Evolutionary conservation across 2,888 invertebrate genomes (phyloP).

Genomic region (Byasa hedistus): DNA sequence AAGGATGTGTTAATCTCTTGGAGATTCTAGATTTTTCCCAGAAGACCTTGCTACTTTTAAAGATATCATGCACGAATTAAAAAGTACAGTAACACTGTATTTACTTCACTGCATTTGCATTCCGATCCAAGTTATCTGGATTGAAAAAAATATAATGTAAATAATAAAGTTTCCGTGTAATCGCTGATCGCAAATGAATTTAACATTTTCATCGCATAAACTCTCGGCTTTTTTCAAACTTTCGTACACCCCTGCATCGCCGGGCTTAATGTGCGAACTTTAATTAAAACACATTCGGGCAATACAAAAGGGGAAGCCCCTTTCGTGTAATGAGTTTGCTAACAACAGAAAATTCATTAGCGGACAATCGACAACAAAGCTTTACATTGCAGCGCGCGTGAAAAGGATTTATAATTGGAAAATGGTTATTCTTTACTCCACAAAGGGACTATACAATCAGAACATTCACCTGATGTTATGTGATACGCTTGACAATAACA

Average conservation of each 20-base stretch:
- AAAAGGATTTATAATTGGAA: neutral
- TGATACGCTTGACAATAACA: no score
- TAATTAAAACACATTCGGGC: slow-evolving; percentile 6
- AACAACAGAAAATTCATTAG: neutral
- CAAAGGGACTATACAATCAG: no score
- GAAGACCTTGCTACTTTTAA: no score
- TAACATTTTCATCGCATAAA: neutral
- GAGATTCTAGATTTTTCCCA: no score
- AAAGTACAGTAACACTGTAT: no score
- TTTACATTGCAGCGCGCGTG: neutral
- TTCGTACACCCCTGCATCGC: neutral
- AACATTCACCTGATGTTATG: no score
- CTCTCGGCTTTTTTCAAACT: neutral
- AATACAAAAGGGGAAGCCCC: neutral
- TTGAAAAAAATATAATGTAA: no score
- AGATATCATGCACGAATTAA: no score
- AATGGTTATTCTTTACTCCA: neutral
- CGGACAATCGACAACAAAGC: neutral
- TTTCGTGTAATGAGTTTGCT: neutral
- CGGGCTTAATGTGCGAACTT: neutral
- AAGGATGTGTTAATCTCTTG: no score
- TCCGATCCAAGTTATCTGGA: no score
- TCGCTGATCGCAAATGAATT: neutral
- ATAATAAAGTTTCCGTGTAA: no score
- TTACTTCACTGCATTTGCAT: no score